These are phyloP conservation scores for Limnephilus lunatus DNA, from an alignment of 2,888 invertebrate genomes.

Conservation along the genomic window DNA sequence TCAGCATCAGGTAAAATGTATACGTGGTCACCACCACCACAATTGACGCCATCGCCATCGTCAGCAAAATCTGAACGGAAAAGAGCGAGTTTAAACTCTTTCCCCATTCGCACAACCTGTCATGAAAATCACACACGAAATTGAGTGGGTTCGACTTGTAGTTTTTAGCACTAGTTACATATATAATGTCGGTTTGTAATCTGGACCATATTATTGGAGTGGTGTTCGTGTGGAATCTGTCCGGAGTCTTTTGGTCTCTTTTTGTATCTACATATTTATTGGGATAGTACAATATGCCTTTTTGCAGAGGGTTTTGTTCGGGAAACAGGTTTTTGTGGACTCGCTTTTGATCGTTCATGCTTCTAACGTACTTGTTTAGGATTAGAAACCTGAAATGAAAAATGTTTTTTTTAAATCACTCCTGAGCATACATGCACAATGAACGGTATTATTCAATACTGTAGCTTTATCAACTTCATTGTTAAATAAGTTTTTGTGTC, in stretches of 20 bases:
- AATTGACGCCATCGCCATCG: neutral
- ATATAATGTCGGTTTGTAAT: neutral
- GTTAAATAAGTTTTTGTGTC: too few relatives aligned
- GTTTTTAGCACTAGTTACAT: neutral
- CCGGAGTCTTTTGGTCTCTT: neutral
- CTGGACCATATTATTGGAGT: neutral
- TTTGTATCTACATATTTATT: neutral
- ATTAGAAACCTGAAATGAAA: neutral
- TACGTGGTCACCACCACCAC: neutral
- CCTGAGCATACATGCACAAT: neutral
- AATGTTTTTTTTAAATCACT: neutral
- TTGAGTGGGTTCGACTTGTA: neutral
- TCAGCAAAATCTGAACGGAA: neutral
- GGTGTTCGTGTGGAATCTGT: neutral
- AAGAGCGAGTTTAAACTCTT: conserved; percentile 3
- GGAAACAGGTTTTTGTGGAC: neutral
- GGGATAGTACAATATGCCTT: neutral
- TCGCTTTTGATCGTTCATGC: neutral
- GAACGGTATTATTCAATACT: too few relatives aligned
- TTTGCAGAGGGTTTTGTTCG: neutral
- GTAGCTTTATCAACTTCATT: too few relatives aligned
- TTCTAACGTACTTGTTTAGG: neutral
- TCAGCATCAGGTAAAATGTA: conserved; percentile 7
- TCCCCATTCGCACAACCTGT: conserved; percentile 10
- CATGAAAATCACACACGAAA: neutral